These are phyloP conservation scores for Pyrocephalus nanus DNA, from an alignment of 2,797 vertebrate species.

Conservation along the genomic window DNA sequence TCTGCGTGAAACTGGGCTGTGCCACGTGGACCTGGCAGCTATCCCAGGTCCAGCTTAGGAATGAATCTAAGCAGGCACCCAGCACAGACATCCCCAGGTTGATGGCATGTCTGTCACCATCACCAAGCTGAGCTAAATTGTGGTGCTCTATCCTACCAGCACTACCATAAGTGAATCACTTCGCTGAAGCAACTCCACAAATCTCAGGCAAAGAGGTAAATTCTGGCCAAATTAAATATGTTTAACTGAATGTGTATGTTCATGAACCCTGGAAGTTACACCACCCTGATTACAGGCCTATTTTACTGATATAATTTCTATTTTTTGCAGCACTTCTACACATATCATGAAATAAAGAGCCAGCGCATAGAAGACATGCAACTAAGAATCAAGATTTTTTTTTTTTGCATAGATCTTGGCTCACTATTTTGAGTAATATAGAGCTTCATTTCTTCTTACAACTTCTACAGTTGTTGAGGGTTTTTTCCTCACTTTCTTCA, in stretches of 20 bases:
- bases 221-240: not conserved
- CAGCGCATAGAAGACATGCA: not conserved
- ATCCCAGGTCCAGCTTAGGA: not conserved
- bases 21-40: not conserved
- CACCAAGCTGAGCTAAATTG: not conserved
- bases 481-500: not conserved
- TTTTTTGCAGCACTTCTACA: not conserved
- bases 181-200: not conserved
- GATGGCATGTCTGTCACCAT: rapidly evolving
- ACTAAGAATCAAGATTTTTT: not conserved
- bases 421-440: not conserved
- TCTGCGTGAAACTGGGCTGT: not conserved
- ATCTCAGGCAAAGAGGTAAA: not conserved
- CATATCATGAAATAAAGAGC: not conserved
- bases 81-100: not conserved
- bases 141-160: not conserved
- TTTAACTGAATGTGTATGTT: not conserved
- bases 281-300: not conserved
- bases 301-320: not conserved
- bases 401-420: not conserved
- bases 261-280: not conserved
- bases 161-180: not conserved
- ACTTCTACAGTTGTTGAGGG: not conserved
- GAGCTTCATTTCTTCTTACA: not conserved
- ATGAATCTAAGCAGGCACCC: not conserved